A percentile compares a stretch with the other conserved stretches of the same genome.
Evolutionary conservation across 2,888 invertebrate species (phyloP).

Genomic region (Hetaerina titia): DNA sequence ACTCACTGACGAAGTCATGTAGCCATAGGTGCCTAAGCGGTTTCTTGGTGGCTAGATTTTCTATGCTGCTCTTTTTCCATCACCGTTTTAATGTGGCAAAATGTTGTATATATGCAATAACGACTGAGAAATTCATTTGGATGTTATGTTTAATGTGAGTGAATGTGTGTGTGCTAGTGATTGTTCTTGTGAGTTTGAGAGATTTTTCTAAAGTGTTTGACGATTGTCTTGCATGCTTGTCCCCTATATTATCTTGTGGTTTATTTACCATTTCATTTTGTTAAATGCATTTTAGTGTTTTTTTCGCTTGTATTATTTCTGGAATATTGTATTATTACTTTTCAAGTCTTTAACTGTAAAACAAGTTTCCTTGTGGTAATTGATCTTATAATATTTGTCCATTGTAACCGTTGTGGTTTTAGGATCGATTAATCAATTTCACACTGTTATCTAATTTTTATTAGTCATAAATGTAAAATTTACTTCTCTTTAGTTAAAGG

Average conservation of each 20-base stretch:
- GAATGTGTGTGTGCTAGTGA: constrained; percentile 54
- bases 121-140: constrained; percentile 59
- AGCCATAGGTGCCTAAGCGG: constrained; percentile 66
- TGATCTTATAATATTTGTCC: constrained; percentile 53
- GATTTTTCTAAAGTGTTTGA: constrained; percentile 61
- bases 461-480: constrained; percentile 59
- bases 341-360: constrained; percentile 50
- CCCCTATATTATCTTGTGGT: constrained; percentile 57
- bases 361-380: constrained; percentile 55
- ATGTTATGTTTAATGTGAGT: constrained; percentile 63
- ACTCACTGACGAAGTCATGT: constrained; percentile 65
- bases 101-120: constrained; percentile 64
- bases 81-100: constrained; percentile 64
- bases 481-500: constrained; percentile 46
- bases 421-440: constrained; percentile 59
- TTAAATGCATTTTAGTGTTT: constrained; percentile 62
- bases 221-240: constrained; percentile 60
- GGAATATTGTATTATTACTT: constrained; percentile 56
- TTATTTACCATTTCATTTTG: constrained; percentile 59
- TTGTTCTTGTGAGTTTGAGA: constrained; percentile 55
- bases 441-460: constrained; percentile 53
- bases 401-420: constrained; percentile 59
- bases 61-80: constrained; percentile 63
- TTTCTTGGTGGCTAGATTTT: constrained; percentile 67
- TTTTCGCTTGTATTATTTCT: constrained; percentile 63